A percentile compares a stretch with the other conserved stretches of the same genome.
These are phyloP conservation scores for Heliconius hortense DNA, from an alignment of 2,888 invertebrate genomes.

Conservation along the genomic window DNA sequence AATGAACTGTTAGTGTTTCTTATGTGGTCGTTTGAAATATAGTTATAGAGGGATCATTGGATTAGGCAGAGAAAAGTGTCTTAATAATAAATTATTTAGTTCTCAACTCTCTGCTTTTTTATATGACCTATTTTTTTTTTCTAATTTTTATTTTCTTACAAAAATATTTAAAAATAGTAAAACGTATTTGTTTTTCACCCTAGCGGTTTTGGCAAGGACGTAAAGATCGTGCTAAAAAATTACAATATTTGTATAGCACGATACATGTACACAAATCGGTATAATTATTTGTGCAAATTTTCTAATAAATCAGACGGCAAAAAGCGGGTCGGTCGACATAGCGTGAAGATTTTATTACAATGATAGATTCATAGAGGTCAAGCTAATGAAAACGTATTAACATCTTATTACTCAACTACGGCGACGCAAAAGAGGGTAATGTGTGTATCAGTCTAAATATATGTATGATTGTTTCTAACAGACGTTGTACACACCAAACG, in stretches of 20 bases:
- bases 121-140: too few relatives aligned
- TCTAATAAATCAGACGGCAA: not conserved
- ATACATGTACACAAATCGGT: too few relatives aligned
- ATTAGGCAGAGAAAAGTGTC: not conserved
- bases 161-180: not conserved
- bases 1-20: constrained; percentile 28
- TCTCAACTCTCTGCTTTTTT: too few relatives aligned
- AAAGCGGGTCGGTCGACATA: not conserved
- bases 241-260: too few relatives aligned
- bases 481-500: not conserved
- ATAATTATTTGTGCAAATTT: not conserved
- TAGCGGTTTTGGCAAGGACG: too few relatives aligned
- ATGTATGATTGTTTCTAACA: not conserved
- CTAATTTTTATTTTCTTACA: not conserved
- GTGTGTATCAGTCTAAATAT: not conserved
- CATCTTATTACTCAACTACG: not conserved
- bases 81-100: too few relatives aligned
- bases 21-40: not conserved
- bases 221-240: too few relatives aligned
- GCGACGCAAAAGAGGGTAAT: not conserved
- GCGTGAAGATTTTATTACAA: not conserved
- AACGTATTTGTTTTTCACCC: not conserved
- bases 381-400: not conserved
- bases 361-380: not conserved
- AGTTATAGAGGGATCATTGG: not conserved